Base-by-base conservation (phyloP, 1,140 invertebrate genomes). In the Adoxophyes honmai region DNA sequence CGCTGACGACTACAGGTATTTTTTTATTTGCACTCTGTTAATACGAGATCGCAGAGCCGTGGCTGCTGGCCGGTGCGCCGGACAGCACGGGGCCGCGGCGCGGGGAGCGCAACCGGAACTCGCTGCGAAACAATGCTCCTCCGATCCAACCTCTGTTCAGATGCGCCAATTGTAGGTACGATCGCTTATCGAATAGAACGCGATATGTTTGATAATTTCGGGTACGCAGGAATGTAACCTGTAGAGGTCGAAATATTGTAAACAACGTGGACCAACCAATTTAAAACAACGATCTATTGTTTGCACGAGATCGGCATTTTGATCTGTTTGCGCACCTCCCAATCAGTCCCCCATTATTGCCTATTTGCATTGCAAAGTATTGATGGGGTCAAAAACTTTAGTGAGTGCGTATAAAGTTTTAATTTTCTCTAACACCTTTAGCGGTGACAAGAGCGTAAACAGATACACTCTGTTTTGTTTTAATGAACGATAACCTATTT, bases 1-100 rank as follows among this genome's bases (percentile, higher is more conserved):
- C 77, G 69, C 75, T 77, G 77, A 78, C 81, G 77, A 80, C 79
- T 86, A 88, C 82, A 86, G 82, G 85, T 86, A 82, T 83, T 88
- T 88, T 54, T 84, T 88, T 86, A 82, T 86, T 88, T 85, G 82
- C 55, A 57, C 37, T 56, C 21, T 76, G 73, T 55, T 55, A 55
- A 35, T 64, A 71, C 73, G 68, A 78, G 71, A 82, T 80, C 69
- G 70, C 68, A 52, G 60, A 68, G 68, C 67, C 63, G 79, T 68
- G 73, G 73, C 70, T 53, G 60, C 52, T 34, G 28, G 36, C n/a
- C 62, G 64, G 51, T 37, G 62, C 60, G 53, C 57, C 18, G 52
- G 63, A 52, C 62, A 61, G 63, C 61, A 59, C 55, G 59, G 42
- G 33, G 57, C 60, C 48, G 66, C 52, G 37, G 37, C 35, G 70